A percentile compares a stretch with the other conserved stretches of the same genome.
Conservation (phyloP, 2,888 invertebrate genomes). For the Pardosa pseudoannulata region DNA sequence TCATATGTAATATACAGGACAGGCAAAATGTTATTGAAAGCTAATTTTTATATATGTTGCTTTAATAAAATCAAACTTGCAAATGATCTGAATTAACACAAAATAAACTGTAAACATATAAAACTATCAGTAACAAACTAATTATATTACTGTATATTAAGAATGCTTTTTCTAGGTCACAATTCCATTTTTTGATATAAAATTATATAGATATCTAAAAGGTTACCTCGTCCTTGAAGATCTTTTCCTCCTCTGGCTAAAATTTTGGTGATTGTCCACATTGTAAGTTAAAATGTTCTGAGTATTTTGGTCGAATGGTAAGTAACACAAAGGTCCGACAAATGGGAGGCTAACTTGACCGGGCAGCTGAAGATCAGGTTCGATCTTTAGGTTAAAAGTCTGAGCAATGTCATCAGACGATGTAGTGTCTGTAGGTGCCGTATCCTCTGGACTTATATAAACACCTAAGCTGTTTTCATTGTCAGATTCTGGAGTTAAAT, state of each 20-base stretch:
- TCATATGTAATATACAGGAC: no score
- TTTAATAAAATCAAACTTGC: no score
- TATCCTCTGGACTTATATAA: conserved; percentile 28
- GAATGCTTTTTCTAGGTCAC: no score
- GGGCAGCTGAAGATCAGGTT: conserved; percentile 11
- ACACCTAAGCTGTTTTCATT: conserved; percentile 50
- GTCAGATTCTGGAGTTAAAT: conserved; percentile 43
- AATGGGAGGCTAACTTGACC: conserved; percentile 32
- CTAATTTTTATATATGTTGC: no score
- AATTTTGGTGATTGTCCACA: conserved; percentile 41
- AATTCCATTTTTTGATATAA: no score
- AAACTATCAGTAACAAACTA: no score
- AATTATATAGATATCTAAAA: no score
- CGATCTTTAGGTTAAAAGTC: conserved; percentile 11
- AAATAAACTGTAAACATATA: no score
- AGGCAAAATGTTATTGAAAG: no score
- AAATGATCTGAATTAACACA: no score
- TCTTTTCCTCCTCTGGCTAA: conserved; percentile 36
- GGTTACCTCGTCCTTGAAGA: conserved; percentile 46
- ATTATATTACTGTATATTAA: no score
- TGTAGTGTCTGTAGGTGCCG: conserved; percentile 1
- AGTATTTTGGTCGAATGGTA: conserved; percentile 49
- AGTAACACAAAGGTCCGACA: conserved; percentile 52
- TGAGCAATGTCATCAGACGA: conserved; percentile 41
- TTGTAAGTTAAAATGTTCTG: conserved; percentile 40